A percentile compares a stretch with the other conserved stretches of the same genome.
phyloP scores from a whole-genome alignment of 1,140 invertebrate species.

The Maniola jurtina region DNA sequence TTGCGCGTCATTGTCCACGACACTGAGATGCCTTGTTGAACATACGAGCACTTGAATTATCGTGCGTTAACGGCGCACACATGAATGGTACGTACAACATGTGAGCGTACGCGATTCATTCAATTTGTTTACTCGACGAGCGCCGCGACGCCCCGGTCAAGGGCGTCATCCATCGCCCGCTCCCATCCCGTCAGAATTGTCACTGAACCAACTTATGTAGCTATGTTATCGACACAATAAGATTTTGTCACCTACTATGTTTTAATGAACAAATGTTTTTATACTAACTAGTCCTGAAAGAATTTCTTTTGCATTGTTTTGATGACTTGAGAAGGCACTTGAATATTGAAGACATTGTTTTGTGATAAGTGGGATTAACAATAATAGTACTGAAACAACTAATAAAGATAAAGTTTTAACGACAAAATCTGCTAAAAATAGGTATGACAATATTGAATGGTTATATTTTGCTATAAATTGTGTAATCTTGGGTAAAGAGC shows the following conservation, averaged over 20 bases:
- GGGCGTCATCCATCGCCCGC: constrained; percentile 63
- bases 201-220: constrained; percentile 28
- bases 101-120: constrained; percentile 73
- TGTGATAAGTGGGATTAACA: no score
- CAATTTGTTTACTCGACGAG: constrained; percentile 69
- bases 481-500: neutral
- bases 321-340: no score
- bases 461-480: neutral
- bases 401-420: neutral
- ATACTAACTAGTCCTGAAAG: neutral
- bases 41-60: constrained; percentile 67
- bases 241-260: neutral
- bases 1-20: constrained; percentile 29
- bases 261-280: neutral
- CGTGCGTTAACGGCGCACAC: constrained; percentile 69
- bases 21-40: constrained; percentile 50
- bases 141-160: constrained; percentile 60
- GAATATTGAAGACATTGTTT: no score
- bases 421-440: neutral
- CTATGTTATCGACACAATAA: constrained; percentile 23
- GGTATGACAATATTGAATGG: neutral
- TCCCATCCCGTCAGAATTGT: constrained; percentile 39
- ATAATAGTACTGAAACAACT: no score
- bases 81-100: constrained; percentile 67
- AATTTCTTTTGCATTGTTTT: no score